phyloP scores from a whole-genome alignment of 1,140 invertebrate species.

The Orussus abietinus region DNA sequence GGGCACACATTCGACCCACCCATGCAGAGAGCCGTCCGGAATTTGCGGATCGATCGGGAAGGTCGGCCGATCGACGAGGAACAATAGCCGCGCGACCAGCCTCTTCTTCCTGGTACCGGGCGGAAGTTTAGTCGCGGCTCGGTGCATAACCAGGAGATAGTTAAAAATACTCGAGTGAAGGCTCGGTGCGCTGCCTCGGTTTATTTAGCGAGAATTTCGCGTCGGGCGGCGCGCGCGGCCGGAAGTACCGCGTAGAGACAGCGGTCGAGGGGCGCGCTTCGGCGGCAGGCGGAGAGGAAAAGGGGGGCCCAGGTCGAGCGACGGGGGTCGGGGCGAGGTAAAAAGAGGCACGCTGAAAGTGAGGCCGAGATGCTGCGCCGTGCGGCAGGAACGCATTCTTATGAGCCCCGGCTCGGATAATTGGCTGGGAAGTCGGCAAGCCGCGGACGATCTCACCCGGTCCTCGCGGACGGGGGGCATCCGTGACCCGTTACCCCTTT shows the following conservation, averaged over 20 bases:
- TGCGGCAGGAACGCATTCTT: slow-evolving; percentile 21
- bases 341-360: slow-evolving; percentile 3
- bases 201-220: slow-evolving; percentile 42
- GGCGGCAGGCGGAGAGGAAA: slow-evolving; percentile 2
- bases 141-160: slow-evolving; percentile 30
- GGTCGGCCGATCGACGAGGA: too few species aligned
- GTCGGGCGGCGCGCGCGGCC: slow-evolving; percentile 27
- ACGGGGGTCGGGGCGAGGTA: slow-evolving; percentile 6
- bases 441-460: slow-evolving; percentile 3
- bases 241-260: slow-evolving; percentile 29
- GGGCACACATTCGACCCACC: too few species aligned
- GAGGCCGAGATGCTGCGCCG: not conserved
- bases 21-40: not conserved
- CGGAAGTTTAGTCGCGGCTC: slow-evolving; percentile 35
- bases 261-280: not conserved
- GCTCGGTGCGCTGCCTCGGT: slow-evolving; percentile 13
- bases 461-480: too few species aligned
- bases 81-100: too few species aligned
- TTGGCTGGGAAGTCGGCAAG: slow-evolving; percentile 17
- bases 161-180: slow-evolving; percentile 25
- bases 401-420: slow-evolving; percentile 18
- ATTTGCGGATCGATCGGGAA: too few species aligned
- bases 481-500: too few species aligned
- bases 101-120: slow-evolving; percentile 26
- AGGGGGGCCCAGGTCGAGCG: slow-evolving; percentile 5